Conservation (phyloP, 1,140 invertebrate species). For the Philotrypesis tridentata region DNA sequence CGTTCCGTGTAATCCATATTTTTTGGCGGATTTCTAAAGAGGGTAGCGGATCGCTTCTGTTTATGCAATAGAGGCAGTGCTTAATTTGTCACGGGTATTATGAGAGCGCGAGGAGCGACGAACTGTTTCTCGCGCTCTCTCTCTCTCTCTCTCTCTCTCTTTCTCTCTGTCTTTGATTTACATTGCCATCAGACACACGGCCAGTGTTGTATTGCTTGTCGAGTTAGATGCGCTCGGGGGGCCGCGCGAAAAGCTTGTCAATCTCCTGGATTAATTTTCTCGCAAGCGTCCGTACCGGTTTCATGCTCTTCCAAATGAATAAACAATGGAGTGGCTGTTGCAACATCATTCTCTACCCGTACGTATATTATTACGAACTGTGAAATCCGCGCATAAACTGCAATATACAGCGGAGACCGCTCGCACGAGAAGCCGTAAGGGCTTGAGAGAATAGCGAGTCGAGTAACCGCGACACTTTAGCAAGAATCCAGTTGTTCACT, state of each 20-base stretch:
- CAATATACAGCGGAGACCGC: not conserved
- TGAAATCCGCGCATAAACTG: not conserved
- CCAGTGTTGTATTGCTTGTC: slow-evolving; percentile 1
- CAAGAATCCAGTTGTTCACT: not conserved
- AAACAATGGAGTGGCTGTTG: not conserved
- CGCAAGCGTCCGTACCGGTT: not conserved
- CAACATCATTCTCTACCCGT: no score
- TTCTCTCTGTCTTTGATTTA: slow-evolving; percentile 49
- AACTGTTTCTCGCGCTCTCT: not conserved
- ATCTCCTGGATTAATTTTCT: slow-evolving; percentile 33
- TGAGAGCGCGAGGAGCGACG: not conserved
- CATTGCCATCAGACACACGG: slow-evolving; percentile 1
- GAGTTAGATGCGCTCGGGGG: slow-evolving; percentile 13
- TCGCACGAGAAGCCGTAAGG: not conserved
- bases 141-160: not conserved
- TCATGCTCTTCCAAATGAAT: not conserved
- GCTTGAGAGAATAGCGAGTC: not conserved
- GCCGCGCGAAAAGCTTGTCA: slow-evolving; percentile 16
- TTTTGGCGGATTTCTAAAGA: slow-evolving; percentile 2
- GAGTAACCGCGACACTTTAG: slow-evolving; percentile 32
- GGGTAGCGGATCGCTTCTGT: slow-evolving; percentile 25
- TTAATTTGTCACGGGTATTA: slow-evolving; percentile 44
- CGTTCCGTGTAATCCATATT: slow-evolving; percentile 45
- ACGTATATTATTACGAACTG: no score
- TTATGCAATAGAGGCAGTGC: slow-evolving; percentile 43